Conservation (phyloP, 2,113 vertebrate genomes). For the Lates calcarifer region DNA sequence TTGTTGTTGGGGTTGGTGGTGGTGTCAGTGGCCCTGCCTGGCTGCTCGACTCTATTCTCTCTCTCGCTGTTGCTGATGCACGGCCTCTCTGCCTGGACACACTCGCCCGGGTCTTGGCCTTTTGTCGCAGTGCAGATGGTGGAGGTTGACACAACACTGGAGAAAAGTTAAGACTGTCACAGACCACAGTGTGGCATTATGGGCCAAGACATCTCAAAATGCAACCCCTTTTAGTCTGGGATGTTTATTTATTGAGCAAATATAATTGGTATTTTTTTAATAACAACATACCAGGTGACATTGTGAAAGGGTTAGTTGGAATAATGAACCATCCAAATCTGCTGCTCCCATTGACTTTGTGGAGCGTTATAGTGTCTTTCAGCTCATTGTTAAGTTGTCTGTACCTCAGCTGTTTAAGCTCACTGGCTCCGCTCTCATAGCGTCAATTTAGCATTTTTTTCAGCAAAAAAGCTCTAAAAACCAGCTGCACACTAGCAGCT, state of each 20-base stretch:
- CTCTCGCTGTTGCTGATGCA: constrained; percentile 54
- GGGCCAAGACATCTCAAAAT: constrained; percentile 27
- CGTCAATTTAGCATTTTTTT: background rate
- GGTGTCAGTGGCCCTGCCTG: constrained; percentile 71
- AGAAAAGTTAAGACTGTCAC: constrained; percentile 47
- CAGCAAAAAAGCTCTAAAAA: background rate
- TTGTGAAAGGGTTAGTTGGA: background rate
- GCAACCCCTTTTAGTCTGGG: background rate
- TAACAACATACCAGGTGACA: background rate
- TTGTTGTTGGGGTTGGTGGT: constrained; percentile 64
- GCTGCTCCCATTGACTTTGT: background rate
- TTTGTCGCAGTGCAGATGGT: constrained; percentile 72
- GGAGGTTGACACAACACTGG: constrained; percentile 59
- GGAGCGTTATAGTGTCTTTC: background rate
- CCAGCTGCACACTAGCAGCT: background rate
- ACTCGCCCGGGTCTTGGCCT: constrained; percentile 56
- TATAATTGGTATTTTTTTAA: background rate
- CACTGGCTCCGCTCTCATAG: background rate
- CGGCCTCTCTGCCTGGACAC: constrained; percentile 37
- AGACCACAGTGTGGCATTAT: constrained; percentile 36
- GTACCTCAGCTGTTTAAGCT: too few species aligned
- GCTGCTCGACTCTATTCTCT: constrained; percentile 54
- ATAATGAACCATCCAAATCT: background rate
- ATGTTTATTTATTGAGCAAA: background rate
- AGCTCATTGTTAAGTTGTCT: background rate